Percentiles rank a stretch among this genome's conserved stretches.
Evolutionary conservation across 2,888 invertebrate species (phyloP).

Genomic region (Lasioglossum villosulum): DNA sequence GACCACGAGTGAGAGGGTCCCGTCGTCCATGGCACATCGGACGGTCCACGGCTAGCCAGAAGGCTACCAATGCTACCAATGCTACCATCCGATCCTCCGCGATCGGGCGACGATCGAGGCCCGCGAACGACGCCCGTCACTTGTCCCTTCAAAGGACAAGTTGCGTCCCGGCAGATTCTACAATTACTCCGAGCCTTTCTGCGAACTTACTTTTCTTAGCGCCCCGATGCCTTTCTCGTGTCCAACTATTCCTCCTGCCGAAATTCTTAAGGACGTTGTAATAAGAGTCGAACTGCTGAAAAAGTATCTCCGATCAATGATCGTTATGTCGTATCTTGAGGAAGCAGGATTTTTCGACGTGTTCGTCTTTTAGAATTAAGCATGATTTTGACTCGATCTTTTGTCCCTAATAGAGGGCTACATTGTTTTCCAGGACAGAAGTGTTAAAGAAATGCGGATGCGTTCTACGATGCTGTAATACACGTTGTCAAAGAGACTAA

Average conservation of each 20-base stretch:
- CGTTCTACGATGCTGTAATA: background rate
- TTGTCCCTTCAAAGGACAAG: constrained; percentile 78
- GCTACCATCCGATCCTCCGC: constrained; percentile 38
- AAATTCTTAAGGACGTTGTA: background rate
- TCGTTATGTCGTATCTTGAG: too few species aligned
- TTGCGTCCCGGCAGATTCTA: constrained; percentile 61
- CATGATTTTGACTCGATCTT: too few species aligned
- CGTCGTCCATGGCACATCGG: constrained; percentile 31
- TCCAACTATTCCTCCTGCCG: background rate
- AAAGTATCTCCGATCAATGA: too few species aligned
- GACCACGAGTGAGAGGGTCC: constrained; percentile 30
- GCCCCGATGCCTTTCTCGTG: background rate
- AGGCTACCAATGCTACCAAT: constrained; percentile 3
- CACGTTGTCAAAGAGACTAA: background rate
- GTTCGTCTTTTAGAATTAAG: too few species aligned
- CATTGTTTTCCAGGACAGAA: too few species aligned
- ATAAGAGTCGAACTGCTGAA: background rate
- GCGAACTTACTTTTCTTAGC: constrained; percentile 5
- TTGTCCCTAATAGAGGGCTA: too few species aligned
- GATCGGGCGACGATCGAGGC: constrained; percentile 55
- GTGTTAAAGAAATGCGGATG: too few species aligned
- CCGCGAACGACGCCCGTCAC: constrained; percentile 61
- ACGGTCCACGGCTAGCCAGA: constrained; percentile 19
- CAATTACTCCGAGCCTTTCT: constrained; percentile 7
- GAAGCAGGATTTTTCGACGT: too few species aligned